A percentile compares a stretch with the other conserved stretches of the same genome.
Evolutionary conservation across 2,113 vertebrate species (phyloP).

Genomic region (Phylloscopus whistleri): DNA sequence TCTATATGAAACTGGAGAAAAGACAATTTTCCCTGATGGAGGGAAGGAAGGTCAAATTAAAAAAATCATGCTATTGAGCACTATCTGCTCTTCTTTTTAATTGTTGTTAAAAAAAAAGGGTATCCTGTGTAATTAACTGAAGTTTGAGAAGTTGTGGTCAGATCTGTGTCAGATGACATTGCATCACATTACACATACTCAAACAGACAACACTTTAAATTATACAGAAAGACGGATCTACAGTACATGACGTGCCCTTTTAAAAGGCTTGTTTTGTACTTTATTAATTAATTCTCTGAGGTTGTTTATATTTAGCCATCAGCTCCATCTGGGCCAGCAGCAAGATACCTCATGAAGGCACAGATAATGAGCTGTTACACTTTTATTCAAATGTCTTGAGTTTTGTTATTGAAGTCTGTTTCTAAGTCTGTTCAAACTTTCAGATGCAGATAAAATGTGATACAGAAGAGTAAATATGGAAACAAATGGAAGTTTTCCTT

Average conservation of each 20-base stretch:
- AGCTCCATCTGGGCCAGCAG: constrained; percentile 51
- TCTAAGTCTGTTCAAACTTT: constrained; percentile 27
- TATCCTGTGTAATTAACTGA: background rate
- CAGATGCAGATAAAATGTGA: background rate
- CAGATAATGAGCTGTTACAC: constrained; percentile 44
- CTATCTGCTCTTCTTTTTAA: background rate
- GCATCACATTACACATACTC: background rate
- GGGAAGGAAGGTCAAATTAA: background rate
- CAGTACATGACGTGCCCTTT: background rate
- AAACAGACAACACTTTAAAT: background rate
- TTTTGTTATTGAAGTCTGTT: constrained; percentile 37
- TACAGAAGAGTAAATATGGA: background rate
- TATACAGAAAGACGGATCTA: background rate
- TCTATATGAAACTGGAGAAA: background rate
- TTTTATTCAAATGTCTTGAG: constrained; percentile 1
- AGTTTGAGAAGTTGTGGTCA: background rate
- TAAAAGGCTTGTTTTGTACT: constrained; percentile 20
- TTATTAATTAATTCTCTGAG: constrained; percentile 57
- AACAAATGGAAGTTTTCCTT: background rate
- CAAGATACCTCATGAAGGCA: constrained; percentile 25
- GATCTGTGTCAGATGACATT: background rate
- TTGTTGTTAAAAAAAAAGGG: background rate
- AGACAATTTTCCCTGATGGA: background rate
- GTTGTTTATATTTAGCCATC: constrained; percentile 56
- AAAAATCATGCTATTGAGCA: background rate